Evolutionary conservation across 2,113 vertebrate species (phyloP).

Genomic region (Platichthys stellatus): DNA sequence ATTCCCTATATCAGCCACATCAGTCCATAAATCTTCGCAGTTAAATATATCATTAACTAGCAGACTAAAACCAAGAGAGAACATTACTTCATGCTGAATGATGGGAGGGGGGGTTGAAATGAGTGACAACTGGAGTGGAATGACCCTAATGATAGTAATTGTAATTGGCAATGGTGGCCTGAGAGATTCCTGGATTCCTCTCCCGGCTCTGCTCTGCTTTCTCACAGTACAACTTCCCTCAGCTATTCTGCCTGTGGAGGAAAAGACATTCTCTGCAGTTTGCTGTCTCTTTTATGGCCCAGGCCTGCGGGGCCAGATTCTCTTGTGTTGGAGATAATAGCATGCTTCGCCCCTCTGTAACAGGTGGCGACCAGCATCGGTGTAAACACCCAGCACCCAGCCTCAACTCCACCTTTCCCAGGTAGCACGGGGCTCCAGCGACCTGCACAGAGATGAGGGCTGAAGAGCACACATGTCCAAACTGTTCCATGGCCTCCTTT

Average conservation of each 20-base stretch:
- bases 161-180: conserved; percentile 60
- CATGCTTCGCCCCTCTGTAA: conserved; percentile 74
- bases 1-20: conserved; percentile 8
- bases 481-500: conserved; percentile 57
- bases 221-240: conserved; percentile 56
- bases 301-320: conserved; percentile 81
- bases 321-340: conserved; percentile 81
- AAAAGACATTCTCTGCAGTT: conserved; percentile 58
- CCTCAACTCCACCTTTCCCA: conserved; percentile 53
- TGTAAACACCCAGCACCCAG: conserved; percentile 69
- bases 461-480: conserved; percentile 49
- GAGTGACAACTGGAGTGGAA: conserved; percentile 54
- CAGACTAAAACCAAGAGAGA: conserved; percentile 35
- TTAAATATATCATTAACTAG: conserved; percentile 31
- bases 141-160: conserved; percentile 75
- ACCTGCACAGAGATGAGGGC: neutral
- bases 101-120: conserved; percentile 27
- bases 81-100: conserved; percentile 29
- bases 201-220: conserved; percentile 40
- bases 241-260: conserved; percentile 40
- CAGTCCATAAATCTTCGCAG: neutral
- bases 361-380: conserved; percentile 78
- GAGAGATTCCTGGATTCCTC: conserved; percentile 68
- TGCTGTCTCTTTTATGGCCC: conserved; percentile 73
- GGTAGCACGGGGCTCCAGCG: neutral